Percentiles rank a stretch among this genome's conserved stretches.
Conservation (phyloP, 2,888 invertebrate species). For the Meiosimyza decipiens region DNA sequence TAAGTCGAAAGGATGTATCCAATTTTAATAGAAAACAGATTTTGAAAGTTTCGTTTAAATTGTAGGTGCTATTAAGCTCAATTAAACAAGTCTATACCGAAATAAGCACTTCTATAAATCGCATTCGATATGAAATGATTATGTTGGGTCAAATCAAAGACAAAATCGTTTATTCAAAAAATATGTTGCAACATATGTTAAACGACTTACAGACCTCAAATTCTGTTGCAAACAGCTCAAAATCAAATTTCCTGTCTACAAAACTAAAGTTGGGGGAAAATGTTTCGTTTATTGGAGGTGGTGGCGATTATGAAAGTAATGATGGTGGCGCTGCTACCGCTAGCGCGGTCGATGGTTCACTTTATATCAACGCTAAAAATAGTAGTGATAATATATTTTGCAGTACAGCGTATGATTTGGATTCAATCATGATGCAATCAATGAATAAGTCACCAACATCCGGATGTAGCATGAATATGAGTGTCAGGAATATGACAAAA, state of each 20-base stretch:
- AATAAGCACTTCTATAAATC: constrained; percentile 57
- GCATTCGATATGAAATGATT: constrained; percentile 60
- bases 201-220: constrained; percentile 53
- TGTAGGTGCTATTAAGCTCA: constrained; percentile 55
- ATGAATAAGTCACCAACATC: constrained; percentile 46
- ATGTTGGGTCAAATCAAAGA: constrained; percentile 63
- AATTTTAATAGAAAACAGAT: neutral
- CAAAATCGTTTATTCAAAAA: constrained; percentile 63
- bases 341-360: constrained; percentile 49
- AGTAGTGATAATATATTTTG: constrained; percentile 56
- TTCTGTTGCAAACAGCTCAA: constrained; percentile 35
- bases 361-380: constrained; percentile 49
- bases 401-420: constrained; percentile 64
- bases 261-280: constrained; percentile 52
- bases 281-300: constrained; percentile 42
- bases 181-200: constrained; percentile 56
- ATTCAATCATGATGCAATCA: constrained; percentile 49
- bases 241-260: constrained; percentile 54
- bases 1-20: neutral
- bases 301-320: constrained; percentile 44
- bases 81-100: constrained; percentile 60
- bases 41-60: constrained; percentile 14
- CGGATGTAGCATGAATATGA: constrained; percentile 43
- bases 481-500: constrained; percentile 42
- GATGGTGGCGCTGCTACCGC: constrained; percentile 44